Evolutionary conservation across 35 echinoderm and acorn worm species (phyloP).

Genomic region (Ophiothrix spiculata): DNA sequence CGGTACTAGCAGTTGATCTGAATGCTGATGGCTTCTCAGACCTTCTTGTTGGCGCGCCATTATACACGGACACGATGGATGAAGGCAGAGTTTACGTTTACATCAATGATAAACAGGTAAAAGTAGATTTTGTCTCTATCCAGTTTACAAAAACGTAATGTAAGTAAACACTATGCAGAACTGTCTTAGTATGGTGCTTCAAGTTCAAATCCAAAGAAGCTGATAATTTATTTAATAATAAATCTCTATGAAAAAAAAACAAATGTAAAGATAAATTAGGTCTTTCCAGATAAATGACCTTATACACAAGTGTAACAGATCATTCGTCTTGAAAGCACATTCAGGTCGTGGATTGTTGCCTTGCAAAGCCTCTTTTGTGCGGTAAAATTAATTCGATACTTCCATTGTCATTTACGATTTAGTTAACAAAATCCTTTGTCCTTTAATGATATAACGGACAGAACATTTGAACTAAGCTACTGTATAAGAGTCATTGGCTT

Average conservation of each 20-base stretch:
- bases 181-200: background rate
- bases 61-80: slow-evolving; percentile 44
- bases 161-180: no score
- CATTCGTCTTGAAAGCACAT: background rate
- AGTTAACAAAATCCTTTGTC: no score
- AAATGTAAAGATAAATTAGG: no score
- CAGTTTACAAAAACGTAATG: background rate
- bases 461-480: no score
- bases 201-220: background rate
- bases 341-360: slow-evolving; percentile 41
- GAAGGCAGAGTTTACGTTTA: slow-evolving; percentile 88
- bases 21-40: slow-evolving; percentile 60
- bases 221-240: slow-evolving; percentile 1
- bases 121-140: background rate
- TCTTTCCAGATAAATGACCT: no score
- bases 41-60: slow-evolving; percentile 68
- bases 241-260: background rate
- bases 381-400: no score
- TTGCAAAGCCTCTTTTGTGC: no score
- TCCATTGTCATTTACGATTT: no score
- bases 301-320: no score
- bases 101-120: slow-evolving; percentile 54
- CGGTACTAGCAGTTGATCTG: slow-evolving; percentile 52
- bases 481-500: slow-evolving; percentile 78
- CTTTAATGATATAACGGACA: no score